These are phyloP conservation scores for Leptarthrus brevirostris DNA, from an alignment of 2,888 invertebrate species.

Conservation along the genomic window DNA sequence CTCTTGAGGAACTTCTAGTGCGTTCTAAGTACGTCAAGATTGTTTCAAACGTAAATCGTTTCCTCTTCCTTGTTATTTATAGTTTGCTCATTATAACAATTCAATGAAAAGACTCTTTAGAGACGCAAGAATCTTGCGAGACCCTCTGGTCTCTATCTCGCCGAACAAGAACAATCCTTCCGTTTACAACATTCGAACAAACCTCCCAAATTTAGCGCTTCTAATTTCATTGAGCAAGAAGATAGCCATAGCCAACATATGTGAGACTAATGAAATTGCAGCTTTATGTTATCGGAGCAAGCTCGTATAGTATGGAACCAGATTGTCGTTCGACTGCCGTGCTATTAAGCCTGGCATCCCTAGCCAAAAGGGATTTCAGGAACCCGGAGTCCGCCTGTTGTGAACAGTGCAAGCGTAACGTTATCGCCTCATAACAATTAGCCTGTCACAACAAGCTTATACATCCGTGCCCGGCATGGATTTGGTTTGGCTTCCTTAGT, in stretches of 20 bases:
- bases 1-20: not conserved
- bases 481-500: constrained; percentile 32
- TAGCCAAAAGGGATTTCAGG: not conserved
- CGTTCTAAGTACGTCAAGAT: not conserved
- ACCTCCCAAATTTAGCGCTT: constrained; percentile 10
- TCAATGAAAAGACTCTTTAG: not conserved
- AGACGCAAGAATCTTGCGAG: no score
- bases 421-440: constrained; percentile 48
- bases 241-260: not conserved
- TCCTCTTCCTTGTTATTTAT: constrained; percentile 21
- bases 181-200: no score
- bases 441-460: constrained; percentile 38
- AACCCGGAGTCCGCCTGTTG: not conserved
- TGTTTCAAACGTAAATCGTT: not conserved
- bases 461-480: not conserved
- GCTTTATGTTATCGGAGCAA: constrained; percentile 2
- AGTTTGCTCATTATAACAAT: constrained; percentile 11
- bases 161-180: no score
- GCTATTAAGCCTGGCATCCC: no score
- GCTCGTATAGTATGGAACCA: constrained; percentile 3
- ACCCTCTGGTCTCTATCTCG: no score
- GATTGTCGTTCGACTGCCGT: not conserved
- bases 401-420: constrained; percentile 10
- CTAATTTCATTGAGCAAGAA: constrained; percentile 5
- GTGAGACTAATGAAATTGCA: constrained; percentile 25